Percentiles rank a stretch among this genome's conserved stretches.
These are phyloP conservation scores for Drosophila micromelanica DNA, from an alignment of 1,140 invertebrate genomes.

Conservation along the genomic window DNA sequence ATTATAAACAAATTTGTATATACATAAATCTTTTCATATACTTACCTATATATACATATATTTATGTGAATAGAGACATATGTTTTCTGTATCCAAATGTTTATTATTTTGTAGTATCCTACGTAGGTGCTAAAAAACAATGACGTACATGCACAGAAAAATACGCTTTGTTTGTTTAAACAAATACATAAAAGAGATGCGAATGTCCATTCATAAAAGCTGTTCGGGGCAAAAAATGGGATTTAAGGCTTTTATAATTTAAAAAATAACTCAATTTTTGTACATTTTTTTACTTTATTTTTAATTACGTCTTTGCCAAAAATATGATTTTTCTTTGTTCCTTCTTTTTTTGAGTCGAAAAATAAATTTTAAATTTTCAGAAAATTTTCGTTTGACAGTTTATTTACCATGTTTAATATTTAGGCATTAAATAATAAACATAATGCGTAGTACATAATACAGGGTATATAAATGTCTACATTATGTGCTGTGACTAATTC, in stretches of 20 bases:
- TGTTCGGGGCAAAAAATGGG: constrained; percentile 32
- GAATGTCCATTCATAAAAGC: constrained; percentile 68
- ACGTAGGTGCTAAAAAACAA: constrained; percentile 57
- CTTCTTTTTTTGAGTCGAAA: constrained; percentile 24
- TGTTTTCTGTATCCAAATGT: constrained; percentile 53
- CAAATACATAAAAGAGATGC: constrained; percentile 24
- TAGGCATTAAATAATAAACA: constrained; percentile 19
- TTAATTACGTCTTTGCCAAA: constrained; percentile 51
- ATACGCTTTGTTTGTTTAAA: constrained; percentile 36
- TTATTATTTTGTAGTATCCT: constrained; percentile 60
- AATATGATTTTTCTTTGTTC: not conserved
- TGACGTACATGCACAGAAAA: constrained; percentile 59
- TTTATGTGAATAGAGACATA: constrained; percentile 30
- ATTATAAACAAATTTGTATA: constrained; percentile 64
- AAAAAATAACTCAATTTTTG: constrained; percentile 37
- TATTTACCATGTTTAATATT: constrained; percentile 49
- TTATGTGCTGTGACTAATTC: constrained; percentile 18
- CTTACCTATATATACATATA: not conserved
- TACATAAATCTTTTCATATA: constrained; percentile 28
- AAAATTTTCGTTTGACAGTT: constrained; percentile 52
- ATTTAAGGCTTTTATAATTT: constrained; percentile 14
- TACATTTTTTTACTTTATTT: constrained; percentile 44
- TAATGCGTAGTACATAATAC: not conserved
- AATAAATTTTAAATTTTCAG: constrained; percentile 18
- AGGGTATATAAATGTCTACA: not conserved